A percentile compares a stretch with the other conserved stretches of the same genome.
These are phyloP conservation scores for Lasioglossum figueresi DNA, from an alignment of 2,888 invertebrate species.

Conservation along the genomic window DNA sequence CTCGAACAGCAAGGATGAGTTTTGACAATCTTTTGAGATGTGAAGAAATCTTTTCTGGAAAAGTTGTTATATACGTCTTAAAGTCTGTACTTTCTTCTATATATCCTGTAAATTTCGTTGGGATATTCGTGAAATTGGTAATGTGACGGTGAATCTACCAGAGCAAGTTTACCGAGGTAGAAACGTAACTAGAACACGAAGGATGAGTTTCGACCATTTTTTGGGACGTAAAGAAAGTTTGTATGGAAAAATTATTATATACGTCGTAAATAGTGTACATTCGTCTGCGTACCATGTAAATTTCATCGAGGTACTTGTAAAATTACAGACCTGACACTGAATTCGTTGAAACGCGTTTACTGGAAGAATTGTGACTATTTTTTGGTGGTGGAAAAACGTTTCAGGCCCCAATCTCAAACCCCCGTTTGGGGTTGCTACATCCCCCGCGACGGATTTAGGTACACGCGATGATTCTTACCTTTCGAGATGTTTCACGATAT, in stretches of 20 bases:
- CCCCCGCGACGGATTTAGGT: not conserved
- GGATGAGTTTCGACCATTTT: no score
- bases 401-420: not conserved
- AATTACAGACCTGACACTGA: not conserved
- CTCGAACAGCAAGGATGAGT: no score
- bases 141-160: not conserved
- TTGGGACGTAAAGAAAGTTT: rapidly evolving
- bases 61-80: not conserved
- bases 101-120: not conserved
- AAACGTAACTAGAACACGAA: no score
- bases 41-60: not conserved
- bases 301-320: not conserved
- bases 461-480: slow-evolving; percentile 88
- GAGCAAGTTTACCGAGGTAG: no score
- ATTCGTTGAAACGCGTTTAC: not conserved
- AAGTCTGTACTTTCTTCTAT: not conserved
- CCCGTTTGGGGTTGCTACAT: not conserved
- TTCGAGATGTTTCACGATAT: slow-evolving; percentile 97
- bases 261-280: not conserved
- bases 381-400: not conserved
- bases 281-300: not conserved
- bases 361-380: not conserved
- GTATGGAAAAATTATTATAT: no score
- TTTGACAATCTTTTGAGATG: not conserved
- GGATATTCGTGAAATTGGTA: not conserved